These are phyloP conservation scores for Anagrus nilaparvatae DNA, from an alignment of 1,140 invertebrate species.

Conservation along the genomic window DNA sequence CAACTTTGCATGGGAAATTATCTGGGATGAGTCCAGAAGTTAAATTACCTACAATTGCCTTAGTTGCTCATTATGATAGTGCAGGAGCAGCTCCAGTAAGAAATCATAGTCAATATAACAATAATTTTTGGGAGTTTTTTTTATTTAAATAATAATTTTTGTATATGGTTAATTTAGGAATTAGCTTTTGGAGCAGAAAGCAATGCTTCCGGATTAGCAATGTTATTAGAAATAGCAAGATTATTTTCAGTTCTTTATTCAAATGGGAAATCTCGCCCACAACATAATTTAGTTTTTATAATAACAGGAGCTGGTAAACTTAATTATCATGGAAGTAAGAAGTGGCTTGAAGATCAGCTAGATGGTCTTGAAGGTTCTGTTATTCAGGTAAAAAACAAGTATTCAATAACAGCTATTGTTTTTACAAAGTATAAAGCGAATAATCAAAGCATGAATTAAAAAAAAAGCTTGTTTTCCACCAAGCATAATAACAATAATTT, in stretches of 20 bases:
- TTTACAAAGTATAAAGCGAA: neutral
- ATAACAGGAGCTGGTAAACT: conserved; percentile 86
- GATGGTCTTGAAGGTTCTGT: conserved; percentile 63
- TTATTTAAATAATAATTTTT: too few species aligned
- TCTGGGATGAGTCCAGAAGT: conserved; percentile 67
- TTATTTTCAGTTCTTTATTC: conserved; percentile 89
- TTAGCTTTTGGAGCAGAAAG: conserved; percentile 80
- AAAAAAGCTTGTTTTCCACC: conserved; percentile 2
- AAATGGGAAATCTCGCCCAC: conserved; percentile 66
- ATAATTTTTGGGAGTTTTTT: too few species aligned
- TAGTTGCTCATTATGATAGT: conserved; percentile 91
- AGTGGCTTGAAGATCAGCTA: conserved; percentile 90
- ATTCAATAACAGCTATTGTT: too few species aligned
- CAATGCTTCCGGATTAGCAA: conserved; percentile 85
- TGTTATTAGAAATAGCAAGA: conserved; percentile 78
- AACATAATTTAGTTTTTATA: conserved; percentile 83
- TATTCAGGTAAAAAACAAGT: conserved; percentile 60
- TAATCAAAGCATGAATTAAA: conserved; percentile 4
- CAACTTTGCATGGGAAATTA: conserved; percentile 79
- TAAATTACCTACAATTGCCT: conserved; percentile 73
- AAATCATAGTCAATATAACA: neutral
- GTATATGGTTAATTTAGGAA: conserved; percentile 49
- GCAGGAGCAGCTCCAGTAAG: conserved; percentile 78
- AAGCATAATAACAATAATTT: conserved; percentile 4
- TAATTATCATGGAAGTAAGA: conserved; percentile 93